phyloP scores from a whole-genome alignment of 2,113 vertebrate species.

The Chaenogobius annularis region DNA sequence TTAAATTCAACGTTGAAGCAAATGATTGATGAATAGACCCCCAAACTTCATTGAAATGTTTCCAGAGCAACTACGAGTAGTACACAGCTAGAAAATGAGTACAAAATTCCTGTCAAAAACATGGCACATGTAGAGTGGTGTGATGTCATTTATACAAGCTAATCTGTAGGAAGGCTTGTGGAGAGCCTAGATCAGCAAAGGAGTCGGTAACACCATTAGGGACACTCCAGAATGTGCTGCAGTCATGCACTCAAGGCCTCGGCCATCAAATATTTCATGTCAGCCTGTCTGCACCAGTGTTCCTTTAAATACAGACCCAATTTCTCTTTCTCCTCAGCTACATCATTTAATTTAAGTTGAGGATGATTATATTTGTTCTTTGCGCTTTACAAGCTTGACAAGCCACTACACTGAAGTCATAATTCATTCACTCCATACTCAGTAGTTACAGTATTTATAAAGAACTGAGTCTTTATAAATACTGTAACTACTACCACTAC shows the following conservation, averaged over 20 bases:
- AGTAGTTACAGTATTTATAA: no score
- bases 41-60: background rate
- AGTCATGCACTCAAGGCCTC: constrained; percentile 53
- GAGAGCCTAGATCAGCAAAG: constrained; percentile 34
- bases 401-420: background rate
- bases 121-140: background rate
- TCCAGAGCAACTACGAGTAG: background rate
- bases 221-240: constrained; percentile 57
- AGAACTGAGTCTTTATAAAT: no score
- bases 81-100: background rate
- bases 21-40: background rate
- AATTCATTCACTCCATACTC: background rate
- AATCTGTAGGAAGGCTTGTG: constrained; percentile 4
- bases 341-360: constrained; percentile 51
- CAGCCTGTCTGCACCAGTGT: constrained; percentile 49
- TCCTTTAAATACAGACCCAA: constrained; percentile 48
- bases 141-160: constrained; percentile 1
- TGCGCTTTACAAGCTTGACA: background rate
- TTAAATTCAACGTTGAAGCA: background rate
- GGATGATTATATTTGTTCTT: constrained; percentile 1
- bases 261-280: constrained; percentile 72
- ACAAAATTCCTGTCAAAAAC: background rate
- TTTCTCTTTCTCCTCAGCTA: constrained; percentile 36
- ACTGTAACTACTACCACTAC: no score
- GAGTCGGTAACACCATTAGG: constrained; percentile 41